Base-by-base conservation (phyloP, 2,113 vertebrate species). In the Siniperca knerii region DNA sequence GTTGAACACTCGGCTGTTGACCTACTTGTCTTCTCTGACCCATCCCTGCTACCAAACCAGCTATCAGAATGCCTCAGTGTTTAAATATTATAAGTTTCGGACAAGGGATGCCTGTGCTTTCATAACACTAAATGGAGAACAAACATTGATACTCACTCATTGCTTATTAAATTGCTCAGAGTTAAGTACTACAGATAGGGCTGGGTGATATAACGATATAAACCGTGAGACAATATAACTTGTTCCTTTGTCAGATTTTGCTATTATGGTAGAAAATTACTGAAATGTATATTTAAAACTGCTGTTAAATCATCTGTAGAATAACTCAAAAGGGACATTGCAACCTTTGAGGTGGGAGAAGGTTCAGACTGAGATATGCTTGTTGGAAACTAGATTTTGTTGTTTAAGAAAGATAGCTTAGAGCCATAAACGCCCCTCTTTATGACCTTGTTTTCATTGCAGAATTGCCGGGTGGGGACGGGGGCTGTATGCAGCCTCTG, bases 21-120 rank as follows among this genome's bases (percentile, higher is more conserved):
- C 84, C 69, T 69, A 69, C 29, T 64, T 78, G 16, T 23, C 65
- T 9, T 23, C 11, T 75, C 20, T 69, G 46, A 15, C 4, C 6
- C 21, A 6, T 21, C 29, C 7, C 1, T 25, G 54, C 58, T 15
- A 6, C 23, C 46, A 80, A 80, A 80, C 20, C 33, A 42, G 15
- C n/a, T 0, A 15, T 20, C 50, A 44, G 16, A 55, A 66, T 2
- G 37, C 21, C 48, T 25, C 48, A 0, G 54, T 78, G 40, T 62
- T 37, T 37, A 75, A 44, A 61, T 74, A 46, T 29, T 60, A 15
- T 6, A 6, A 8, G 23, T 46, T 75, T 21, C 12, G n/a, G 40
- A 60, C 8, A 21, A 60, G 1, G 6, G 23, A 8, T 25, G 6
- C 3, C 23, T 20, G 8, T 8, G 21, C 12, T 64, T 52, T 76